Percentiles rank a stretch among this genome's conserved stretches.
Conservation (phyloP, 2,797 vertebrate genomes). For the Ciconia nigra region DNA sequence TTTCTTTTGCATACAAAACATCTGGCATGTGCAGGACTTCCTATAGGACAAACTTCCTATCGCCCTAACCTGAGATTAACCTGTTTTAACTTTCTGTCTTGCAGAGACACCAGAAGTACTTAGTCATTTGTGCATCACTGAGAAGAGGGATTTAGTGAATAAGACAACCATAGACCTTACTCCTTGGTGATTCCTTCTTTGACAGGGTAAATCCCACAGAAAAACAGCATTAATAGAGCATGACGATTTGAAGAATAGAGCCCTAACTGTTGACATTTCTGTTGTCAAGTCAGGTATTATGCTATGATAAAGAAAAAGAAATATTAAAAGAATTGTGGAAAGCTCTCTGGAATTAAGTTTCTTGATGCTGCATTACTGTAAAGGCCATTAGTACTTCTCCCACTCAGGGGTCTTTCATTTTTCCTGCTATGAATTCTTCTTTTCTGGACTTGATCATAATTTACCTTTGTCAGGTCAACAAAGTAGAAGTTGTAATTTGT, state of each 20-base stretch:
- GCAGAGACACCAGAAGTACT: conserved; percentile 55
- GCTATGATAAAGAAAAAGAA: conserved; percentile 65
- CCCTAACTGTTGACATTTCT: conserved; percentile 71
- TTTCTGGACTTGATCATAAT: conserved; percentile 59
- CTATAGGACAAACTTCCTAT: background rate
- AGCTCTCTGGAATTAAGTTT: conserved; percentile 64
- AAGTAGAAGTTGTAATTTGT: conserved; percentile 56
- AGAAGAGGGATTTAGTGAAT: conserved; percentile 72
- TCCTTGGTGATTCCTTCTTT: conserved; percentile 69
- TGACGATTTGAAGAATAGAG: conserved; percentile 72
- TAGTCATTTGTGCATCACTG: conserved; percentile 69
- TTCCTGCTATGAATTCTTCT: conserved; percentile 55
- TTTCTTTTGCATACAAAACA: conserved; percentile 7
- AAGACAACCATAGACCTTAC: conserved; percentile 69
- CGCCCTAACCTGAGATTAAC: conserved; percentile 18
- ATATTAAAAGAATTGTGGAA: conserved; percentile 60
- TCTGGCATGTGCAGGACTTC: background rate
- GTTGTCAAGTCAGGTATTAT: conserved; percentile 72
- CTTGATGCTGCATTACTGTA: conserved; percentile 61
- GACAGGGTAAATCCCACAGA: conserved; percentile 74
- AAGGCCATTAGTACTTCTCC: conserved; percentile 51
- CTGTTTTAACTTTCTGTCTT: conserved; percentile 59
- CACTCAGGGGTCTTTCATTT: conserved; percentile 60
- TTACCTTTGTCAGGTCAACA: conserved; percentile 50
- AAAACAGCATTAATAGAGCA: conserved; percentile 73